These are phyloP conservation scores for Cyaniris semiargus DNA, from an alignment of 2,888 invertebrate species.

Conservation along the genomic window DNA sequence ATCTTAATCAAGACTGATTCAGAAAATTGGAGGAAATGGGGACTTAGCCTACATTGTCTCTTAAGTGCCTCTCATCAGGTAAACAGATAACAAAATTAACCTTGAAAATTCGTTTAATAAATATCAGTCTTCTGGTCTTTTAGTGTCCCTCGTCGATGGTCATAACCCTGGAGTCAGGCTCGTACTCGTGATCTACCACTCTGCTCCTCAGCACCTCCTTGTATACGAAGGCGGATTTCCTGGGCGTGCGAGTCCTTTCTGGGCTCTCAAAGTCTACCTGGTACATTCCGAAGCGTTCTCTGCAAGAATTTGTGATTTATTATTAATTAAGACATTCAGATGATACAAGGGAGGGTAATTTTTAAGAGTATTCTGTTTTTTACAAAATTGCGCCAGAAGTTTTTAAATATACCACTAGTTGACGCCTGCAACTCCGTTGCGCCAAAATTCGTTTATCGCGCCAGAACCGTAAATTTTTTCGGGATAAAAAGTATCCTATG, in stretches of 20 bases:
- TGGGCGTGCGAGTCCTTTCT: slow-evolving; percentile 80
- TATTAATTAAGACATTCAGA: too few relatives aligned
- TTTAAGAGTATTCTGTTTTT: too few relatives aligned
- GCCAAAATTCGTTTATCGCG: too few relatives aligned
- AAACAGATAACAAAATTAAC: not conserved
- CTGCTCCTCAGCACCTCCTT: slow-evolving; percentile 61
- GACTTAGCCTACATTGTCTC: too few relatives aligned
- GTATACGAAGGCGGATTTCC: slow-evolving; percentile 81
- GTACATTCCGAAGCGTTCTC: slow-evolving; percentile 84
- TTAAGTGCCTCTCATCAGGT: not conserved
- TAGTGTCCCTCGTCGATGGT: slow-evolving; percentile 48
- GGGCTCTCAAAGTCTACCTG: slow-evolving; percentile 84
- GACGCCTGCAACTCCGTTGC: too few relatives aligned
- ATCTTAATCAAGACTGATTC: too few relatives aligned
- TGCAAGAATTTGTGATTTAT: slow-evolving; percentile 40
- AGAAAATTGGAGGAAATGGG: too few relatives aligned
- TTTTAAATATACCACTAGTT: too few relatives aligned
- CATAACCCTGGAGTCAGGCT: slow-evolving; percentile 53
- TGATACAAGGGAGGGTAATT: too few relatives aligned
- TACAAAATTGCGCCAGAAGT: too few relatives aligned
- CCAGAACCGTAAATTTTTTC: too few relatives aligned
- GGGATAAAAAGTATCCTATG: too few relatives aligned
- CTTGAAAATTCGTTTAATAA: slow-evolving; percentile 36
- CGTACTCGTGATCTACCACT: slow-evolving; percentile 55
- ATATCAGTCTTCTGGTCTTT: slow-evolving; percentile 45